Evolutionary conservation across 2,888 invertebrate species (phyloP).

Genomic region (Phorcus lineatus): DNA sequence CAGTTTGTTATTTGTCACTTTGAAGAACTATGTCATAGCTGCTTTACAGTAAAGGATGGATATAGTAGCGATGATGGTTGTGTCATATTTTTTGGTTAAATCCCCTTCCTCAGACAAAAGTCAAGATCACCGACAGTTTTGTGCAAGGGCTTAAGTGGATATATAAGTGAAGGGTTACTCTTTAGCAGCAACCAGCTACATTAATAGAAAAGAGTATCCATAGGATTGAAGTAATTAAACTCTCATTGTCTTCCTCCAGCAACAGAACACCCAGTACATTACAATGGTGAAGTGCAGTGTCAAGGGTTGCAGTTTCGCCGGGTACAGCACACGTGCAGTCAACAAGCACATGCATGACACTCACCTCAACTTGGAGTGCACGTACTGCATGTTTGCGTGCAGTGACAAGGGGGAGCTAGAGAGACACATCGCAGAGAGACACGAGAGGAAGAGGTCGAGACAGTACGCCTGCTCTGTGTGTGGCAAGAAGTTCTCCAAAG

Average conservation of each 20-base stretch:
- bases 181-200: no score
- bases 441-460: not conserved
- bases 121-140: no score
- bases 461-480: not conserved
- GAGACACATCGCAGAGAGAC: not conserved
- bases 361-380: not conserved
- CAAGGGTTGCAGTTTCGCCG: not conserved
- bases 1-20: not conserved
- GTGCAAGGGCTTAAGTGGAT: no score
- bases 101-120: no score
- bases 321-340: not conserved
- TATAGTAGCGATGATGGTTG: no score
- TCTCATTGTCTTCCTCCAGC: not conserved
- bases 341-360: constrained; percentile 9
- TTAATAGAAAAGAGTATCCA: no score
- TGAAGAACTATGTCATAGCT: no score
- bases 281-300: constrained; percentile 3
- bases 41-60: no score
- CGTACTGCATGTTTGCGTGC: not conserved
- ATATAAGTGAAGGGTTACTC: no score
- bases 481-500: constrained; percentile 3
- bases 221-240: no score
- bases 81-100: no score
- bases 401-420: not conserved
- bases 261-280: not conserved